Conservation (phyloP, 2,797 vertebrate species). For the Astyanax mexicanus region DNA sequence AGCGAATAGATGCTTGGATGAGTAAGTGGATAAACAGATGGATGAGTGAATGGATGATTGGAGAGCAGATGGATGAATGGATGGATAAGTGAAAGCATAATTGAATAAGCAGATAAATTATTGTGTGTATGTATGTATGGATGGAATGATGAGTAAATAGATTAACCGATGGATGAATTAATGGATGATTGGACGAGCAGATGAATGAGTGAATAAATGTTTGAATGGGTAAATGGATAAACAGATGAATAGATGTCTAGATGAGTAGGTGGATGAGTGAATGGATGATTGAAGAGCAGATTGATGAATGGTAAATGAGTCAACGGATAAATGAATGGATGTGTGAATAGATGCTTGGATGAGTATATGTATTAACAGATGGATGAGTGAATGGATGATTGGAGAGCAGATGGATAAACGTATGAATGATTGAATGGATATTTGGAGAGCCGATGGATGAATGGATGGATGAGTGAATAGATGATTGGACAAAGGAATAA, state of each 20-base stretch:
- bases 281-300: too few species aligned
- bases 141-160: conserved; percentile 19
- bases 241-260: not conserved
- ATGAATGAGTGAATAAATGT: not conserved
- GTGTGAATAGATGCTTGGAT: not conserved
- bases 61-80: not conserved
- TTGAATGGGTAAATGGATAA: not conserved
- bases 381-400: too few species aligned
- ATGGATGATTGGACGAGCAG: not conserved
- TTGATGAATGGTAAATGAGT: too few species aligned
- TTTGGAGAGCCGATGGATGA: too few species aligned
- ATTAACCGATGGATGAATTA: not conserved
- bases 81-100: conserved; percentile 50
- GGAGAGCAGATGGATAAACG: too few species aligned
- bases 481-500: too few species aligned
- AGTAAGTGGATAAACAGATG: not conserved
- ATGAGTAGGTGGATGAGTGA: not conserved
- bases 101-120: too few species aligned
- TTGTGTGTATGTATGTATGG: conserved; percentile 43
- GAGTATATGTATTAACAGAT: not conserved
- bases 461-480: not conserved
- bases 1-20: conserved; percentile 10
- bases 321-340: not conserved
- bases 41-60: not conserved
- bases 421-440: too few species aligned